Percentiles rank a stretch among this genome's conserved stretches.
Conservation (phyloP, 2,888 invertebrate genomes). For the Helleia helle region DNA sequence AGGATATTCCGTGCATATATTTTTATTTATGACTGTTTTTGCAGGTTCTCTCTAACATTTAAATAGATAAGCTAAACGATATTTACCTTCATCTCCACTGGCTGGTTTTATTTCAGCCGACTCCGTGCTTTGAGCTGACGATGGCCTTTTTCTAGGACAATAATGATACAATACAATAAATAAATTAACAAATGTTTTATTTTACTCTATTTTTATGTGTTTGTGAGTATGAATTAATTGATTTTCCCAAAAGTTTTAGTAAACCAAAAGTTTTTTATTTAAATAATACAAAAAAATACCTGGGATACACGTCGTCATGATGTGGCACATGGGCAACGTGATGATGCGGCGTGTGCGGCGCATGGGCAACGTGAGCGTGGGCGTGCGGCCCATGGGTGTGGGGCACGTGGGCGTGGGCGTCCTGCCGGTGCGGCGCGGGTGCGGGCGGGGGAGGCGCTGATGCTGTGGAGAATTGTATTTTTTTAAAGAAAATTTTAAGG, state of each 20-base stretch:
- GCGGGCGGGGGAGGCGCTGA: constrained; percentile 81
- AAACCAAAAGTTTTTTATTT: too few species aligned
- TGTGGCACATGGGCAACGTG: constrained; percentile 47
- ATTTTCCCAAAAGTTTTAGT: too few species aligned
- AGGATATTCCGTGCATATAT: too few species aligned
- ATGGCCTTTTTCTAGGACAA: constrained; percentile 75
- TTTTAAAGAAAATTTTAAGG: too few species aligned
- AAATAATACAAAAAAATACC: too few species aligned
- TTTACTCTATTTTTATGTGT: not conserved
- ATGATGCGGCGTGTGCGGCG: constrained; percentile 35
- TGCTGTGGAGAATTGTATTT: constrained; percentile 25
- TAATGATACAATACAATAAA: too few species aligned
- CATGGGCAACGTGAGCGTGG: constrained; percentile 76
- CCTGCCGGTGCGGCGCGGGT: constrained; percentile 80
- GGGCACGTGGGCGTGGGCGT: constrained; percentile 54
- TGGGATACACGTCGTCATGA: not conserved
- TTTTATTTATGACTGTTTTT: too few species aligned
- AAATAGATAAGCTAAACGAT: too few species aligned
- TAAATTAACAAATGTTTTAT: not conserved
- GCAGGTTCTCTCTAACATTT: too few species aligned
- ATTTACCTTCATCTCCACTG: constrained; percentile 77
- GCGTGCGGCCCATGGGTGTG: constrained; percentile 73
- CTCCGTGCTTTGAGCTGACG: constrained; percentile 75
- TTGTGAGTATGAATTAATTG: too few species aligned
- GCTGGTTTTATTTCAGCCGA: constrained; percentile 76